These are phyloP conservation scores for Ondatra zibethicus DNA, from an alignment of 2,113 vertebrate species.

Conservation along the genomic window DNA sequence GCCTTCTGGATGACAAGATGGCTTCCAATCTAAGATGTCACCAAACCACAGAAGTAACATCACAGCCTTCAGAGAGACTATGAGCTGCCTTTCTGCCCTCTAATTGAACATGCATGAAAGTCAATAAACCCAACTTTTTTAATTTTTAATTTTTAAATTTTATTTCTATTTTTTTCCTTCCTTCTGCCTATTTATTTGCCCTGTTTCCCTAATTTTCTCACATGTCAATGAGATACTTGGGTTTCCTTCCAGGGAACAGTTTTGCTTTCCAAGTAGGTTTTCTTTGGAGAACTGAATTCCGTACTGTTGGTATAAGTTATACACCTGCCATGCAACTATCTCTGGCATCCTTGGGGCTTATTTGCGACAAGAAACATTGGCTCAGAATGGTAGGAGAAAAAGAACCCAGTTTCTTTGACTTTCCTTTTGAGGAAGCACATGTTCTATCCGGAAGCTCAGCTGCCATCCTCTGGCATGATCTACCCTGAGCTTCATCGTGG, in stretches of 20 bases:
- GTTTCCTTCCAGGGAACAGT: neutral
- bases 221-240: slow-evolving; percentile 9
- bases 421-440: slow-evolving; percentile 38
- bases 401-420: neutral
- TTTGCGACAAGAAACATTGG: neutral
- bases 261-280: slow-evolving; percentile 39
- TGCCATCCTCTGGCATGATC: neutral
- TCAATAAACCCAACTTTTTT: slow-evolving; percentile 80
- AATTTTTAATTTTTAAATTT: slow-evolving; percentile 80
- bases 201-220: slow-evolving; percentile 31
- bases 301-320: neutral
- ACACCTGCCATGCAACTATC: neutral
- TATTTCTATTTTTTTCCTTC: slow-evolving; percentile 67
- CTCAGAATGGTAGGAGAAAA: neutral
- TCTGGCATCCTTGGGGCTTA: neutral
- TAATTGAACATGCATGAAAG: slow-evolving; percentile 68
- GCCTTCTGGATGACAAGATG: neutral
- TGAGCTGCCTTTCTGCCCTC: slow-evolving; percentile 8
- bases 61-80: slow-evolving; percentile 23
- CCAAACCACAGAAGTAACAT: slow-evolving; percentile 41
- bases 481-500: neutral
- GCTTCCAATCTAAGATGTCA: neutral
- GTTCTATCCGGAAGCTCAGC: neutral
- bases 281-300: slow-evolving; percentile 7
- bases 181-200: slow-evolving; percentile 67